Evolutionary conservation across 2,797 vertebrate genomes (phyloP).

Genomic region (Gallinago stenura): DNA sequence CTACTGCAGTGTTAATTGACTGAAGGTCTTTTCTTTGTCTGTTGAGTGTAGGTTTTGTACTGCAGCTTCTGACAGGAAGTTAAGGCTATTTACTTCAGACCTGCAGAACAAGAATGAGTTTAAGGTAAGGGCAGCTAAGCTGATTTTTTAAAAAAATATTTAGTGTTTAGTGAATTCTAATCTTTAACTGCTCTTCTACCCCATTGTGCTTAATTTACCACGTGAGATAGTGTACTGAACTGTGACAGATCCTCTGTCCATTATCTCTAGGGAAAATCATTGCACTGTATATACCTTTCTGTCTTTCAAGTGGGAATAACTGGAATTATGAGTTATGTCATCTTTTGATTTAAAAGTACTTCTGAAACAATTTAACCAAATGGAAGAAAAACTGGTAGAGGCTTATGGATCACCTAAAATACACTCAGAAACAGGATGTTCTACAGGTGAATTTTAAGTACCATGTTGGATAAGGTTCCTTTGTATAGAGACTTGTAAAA

Average conservation of each 20-base stretch:
- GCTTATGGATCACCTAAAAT: neutral
- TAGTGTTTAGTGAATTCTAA: neutral
- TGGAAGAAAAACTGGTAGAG: neutral
- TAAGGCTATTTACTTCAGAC: slow-evolving; percentile 92
- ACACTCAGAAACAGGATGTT: neutral
- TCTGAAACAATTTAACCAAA: neutral
- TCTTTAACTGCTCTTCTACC: neutral
- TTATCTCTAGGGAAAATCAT: neutral
- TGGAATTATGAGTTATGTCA: neutral
- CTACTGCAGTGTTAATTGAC: neutral
- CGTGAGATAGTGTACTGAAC: neutral
- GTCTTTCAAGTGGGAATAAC: neutral
- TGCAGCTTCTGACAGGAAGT: slow-evolving; percentile 89
- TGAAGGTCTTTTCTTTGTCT: neutral
- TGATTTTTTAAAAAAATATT: neutral
- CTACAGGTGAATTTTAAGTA: neutral
- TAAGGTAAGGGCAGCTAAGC: slow-evolving; percentile 83
- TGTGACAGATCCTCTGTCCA: neutral
- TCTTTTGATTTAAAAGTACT: neutral
- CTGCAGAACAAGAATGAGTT: slow-evolving; percentile 91
- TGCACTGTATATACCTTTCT: neutral
- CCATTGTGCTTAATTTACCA: neutral
- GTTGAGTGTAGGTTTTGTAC: slow-evolving; percentile 87
- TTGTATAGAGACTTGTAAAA: neutral
- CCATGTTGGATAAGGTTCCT: neutral